Evolutionary conservation across 2,797 vertebrate species (phyloP), one percentile per base, ranked within the genome.

Genomic region (Eospalax fontanierii): DNA sequence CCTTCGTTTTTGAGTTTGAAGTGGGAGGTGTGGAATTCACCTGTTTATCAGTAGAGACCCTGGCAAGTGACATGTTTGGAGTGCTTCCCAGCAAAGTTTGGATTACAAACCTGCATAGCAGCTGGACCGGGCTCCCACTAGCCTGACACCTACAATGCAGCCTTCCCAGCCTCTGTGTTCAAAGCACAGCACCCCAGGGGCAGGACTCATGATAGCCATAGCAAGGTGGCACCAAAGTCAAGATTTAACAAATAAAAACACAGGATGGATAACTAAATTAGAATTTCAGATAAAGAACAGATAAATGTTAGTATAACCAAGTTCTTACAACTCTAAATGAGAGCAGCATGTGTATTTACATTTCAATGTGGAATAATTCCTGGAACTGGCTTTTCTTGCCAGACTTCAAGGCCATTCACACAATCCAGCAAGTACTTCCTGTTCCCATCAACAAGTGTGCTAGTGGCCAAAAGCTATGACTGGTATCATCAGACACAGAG

Each of bases 1-100:
- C 38, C 18, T 8, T 68, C 38, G 79, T 84, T 87, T 93, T 91
- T 82, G 54, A 30, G 78, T 94, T 97, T 91, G 83, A 82, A 93
- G 75, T 65, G 33, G 89, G n/a, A 87, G 57, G 28, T n/a, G 19
- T 71, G 38, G n/a, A 80, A 35, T 46, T 74, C 43, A 63, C 66
- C 89, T n/a, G 35, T 40, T 93, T 87, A 35, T n/a, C 28, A 26
- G 35, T 65, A 16, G 43, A 9, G 33, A 50, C 22, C 35, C 35
- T 24, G 66, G 75, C 83, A 81, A 88, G 54, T 61, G 88, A 68
- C 70, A 40, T 9, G 4, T 21, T 38, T 38, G 75, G 68, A 87
- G 4, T 26, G 24, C 80, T 80, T 85, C 73, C n/a, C 0, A 15
- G 66, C 54, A 82, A 85, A n/a, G 33, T 81, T 38, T 74, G 50